A percentile compares a stretch with the other conserved stretches of the same genome.
These are phyloP conservation scores for Eospalax fontanierii DNA, from an alignment of 2,797 vertebrate species.

Conservation along the genomic window DNA sequence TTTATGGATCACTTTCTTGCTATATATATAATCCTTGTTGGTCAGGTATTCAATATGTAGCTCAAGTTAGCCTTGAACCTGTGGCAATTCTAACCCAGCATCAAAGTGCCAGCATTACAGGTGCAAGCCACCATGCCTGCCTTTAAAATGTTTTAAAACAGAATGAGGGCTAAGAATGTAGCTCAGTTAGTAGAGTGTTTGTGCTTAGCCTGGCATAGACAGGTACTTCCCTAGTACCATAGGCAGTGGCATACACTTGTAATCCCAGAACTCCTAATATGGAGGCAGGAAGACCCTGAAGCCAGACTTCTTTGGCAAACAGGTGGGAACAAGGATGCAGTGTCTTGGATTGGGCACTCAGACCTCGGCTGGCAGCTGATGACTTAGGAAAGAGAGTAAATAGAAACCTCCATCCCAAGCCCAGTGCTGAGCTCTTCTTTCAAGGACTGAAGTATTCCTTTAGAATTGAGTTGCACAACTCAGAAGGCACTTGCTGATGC, in stretches of 20 bases:
- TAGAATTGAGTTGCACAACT: slow-evolving; percentile 94
- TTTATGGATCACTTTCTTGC: neutral
- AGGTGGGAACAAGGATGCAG: neutral
- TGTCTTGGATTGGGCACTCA: neutral
- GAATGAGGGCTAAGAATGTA: neutral
- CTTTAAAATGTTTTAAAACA: neutral
- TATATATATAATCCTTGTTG: neutral
- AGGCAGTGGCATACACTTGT: neutral
- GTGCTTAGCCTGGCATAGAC: neutral
- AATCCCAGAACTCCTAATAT: neutral
- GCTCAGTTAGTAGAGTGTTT: neutral
- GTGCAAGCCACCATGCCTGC: neutral
- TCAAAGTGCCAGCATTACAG: neutral
- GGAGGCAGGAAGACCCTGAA: neutral
- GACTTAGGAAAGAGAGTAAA: neutral
- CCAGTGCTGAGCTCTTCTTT: neutral
- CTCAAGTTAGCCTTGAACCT: neutral
- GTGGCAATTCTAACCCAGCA: neutral
- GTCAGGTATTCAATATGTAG: neutral
- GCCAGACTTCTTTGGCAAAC: neutral
- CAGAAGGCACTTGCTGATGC: slow-evolving; percentile 97
- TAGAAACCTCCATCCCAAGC: neutral
- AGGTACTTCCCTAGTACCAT: neutral
- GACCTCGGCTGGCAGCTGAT: neutral
- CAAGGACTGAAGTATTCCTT: neutral